Percentiles rank a stretch among this genome's conserved stretches.
phyloP scores from a whole-genome alignment of 2,113 vertebrate genomes.

The Pyrgilauda ruficollis region DNA sequence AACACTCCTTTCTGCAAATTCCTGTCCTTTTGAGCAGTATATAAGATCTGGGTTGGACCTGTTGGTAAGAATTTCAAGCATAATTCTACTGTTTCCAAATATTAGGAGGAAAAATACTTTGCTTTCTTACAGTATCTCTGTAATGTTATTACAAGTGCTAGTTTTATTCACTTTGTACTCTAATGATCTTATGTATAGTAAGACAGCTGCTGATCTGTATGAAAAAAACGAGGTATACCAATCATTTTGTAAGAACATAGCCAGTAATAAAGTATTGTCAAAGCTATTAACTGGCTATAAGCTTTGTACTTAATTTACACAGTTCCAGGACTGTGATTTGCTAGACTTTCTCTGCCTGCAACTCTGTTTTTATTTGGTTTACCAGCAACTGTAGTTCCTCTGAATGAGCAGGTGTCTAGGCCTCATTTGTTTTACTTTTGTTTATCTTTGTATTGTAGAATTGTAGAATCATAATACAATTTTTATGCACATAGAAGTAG shows the following conservation, averaged over 20 bases:
- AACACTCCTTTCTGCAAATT: background rate
- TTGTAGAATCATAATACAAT: background rate
- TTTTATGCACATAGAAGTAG: background rate
- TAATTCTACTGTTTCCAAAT: background rate
- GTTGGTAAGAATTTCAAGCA: background rate
- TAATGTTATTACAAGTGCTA: background rate
- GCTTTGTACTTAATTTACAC: background rate
- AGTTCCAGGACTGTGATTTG: background rate
- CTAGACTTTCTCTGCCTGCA: background rate
- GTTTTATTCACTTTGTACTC: background rate
- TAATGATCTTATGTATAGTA: background rate
- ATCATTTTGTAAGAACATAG: background rate
- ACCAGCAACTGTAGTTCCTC: background rate
- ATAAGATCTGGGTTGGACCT: background rate
- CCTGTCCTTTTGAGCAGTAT: background rate
- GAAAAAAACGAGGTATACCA: background rate
- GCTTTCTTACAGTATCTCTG: background rate
- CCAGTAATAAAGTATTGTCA: background rate
- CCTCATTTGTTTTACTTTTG: background rate
- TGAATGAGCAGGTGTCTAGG: background rate
- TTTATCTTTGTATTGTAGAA: background rate
- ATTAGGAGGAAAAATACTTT: background rate
- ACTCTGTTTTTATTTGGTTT: background rate
- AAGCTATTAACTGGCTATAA: background rate
- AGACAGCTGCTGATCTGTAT: background rate